Conservation (phyloP, 2,888 invertebrate species). For the Ophraella communa region DNA sequence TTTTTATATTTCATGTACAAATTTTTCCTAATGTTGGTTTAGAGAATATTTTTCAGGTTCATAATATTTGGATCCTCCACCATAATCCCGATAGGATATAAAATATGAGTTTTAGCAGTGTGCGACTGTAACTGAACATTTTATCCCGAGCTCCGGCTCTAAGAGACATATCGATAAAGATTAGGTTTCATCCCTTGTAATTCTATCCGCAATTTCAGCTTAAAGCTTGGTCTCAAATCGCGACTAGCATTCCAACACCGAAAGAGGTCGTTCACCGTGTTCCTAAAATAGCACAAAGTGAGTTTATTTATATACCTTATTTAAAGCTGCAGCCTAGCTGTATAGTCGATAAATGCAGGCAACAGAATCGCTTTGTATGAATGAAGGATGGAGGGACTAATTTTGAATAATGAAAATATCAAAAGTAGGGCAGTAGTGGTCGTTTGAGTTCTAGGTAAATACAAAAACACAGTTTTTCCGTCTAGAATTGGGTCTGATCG, state of each 20-base stretch:
- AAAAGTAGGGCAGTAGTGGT: conserved; percentile 23
- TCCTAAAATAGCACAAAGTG: conserved; percentile 40
- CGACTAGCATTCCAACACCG: conserved; percentile 16
- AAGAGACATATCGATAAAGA: conserved; percentile 10
- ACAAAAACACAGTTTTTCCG: conserved; percentile 16
- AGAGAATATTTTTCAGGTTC: too few relatives aligned
- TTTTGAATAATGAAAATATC: conserved; percentile 28
- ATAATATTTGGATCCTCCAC: too few relatives aligned
- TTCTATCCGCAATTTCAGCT: not conserved
- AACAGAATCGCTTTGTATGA: not conserved
- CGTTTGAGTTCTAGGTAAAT: conserved; percentile 11
- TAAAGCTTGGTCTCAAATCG: conserved; percentile 17
- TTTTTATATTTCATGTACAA: too few relatives aligned
- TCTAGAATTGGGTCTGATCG: conserved; percentile 19
- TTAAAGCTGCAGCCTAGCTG: conserved; percentile 32
- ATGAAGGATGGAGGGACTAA: conserved; percentile 1
- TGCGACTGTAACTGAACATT: not conserved
- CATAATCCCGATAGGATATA: too few relatives aligned
- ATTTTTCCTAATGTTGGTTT: too few relatives aligned
- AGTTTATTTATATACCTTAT: conserved; percentile 34
- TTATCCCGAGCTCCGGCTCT: not conserved
- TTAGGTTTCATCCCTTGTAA: not conserved
- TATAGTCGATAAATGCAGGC: conserved; percentile 26
- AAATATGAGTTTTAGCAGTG: not conserved
- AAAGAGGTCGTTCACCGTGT: conserved; percentile 41